Evolutionary conservation across 2,113 vertebrate genomes (phyloP), one percentile per base, ranked within the genome.

Genomic region (Hydrochoerus hydrochaeris): DNA sequence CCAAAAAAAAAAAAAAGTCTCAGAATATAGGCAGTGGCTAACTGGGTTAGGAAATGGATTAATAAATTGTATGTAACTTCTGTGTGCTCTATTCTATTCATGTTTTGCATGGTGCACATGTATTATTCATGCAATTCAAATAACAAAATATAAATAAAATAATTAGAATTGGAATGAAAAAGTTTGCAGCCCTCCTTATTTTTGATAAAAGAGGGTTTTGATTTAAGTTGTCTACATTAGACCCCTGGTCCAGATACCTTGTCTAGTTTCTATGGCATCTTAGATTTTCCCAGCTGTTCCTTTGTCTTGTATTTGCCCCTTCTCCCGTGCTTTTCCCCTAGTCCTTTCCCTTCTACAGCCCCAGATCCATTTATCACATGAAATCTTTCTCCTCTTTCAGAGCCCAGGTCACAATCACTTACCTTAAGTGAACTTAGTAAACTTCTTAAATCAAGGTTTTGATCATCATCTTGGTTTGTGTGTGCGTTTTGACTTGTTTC

Each of bases 71-170:
- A 8, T 69, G 32, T 69, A 67, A 17, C 30, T 69, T 17, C 13
- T 19, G 35, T 69, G 7, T 69, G 35, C 32, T 67, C 13, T 6
- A 35, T 67, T 67, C 35, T 69, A 19, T 69, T 69, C 65, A 5
- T 35, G n/a, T 69, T 35, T 67, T 69, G 65, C 35, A 35, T 75
- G 1, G 46, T 85, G 14, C 81, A 73, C 26, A 63, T 41, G 54
- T 62, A 26, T 80, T 89, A 54, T 92, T 52, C 75, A 24, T 81
- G 3, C 52, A 86, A 49, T 62, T n/a, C 63, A 32, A 62, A 62
- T 92, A 90, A n/a, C 7, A 80, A 73, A 91, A 58, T 67, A 83
- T 38, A 82, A 84, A 84, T 85, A 88, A 71, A 89, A n/a, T 62
- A 6, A 57, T n/a, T 96, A 0, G 2, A 90, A 58, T 92, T 54